Evolutionary conservation across 2,888 invertebrate genomes (phyloP), one percentile per base, ranked within the genome.

Genomic region (Drosophila colorata): DNA sequence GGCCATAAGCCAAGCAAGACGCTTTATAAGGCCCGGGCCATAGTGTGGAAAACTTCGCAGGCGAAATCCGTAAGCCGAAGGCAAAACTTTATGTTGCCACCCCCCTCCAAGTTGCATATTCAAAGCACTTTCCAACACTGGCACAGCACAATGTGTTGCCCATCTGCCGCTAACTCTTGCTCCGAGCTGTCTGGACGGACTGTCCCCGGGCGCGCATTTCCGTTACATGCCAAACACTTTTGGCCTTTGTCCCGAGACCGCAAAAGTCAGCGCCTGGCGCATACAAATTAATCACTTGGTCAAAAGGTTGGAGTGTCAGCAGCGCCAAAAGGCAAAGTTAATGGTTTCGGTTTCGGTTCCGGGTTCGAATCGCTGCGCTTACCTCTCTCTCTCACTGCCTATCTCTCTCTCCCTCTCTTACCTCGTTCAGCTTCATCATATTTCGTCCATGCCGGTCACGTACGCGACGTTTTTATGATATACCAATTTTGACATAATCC

Each of bases 401-500:
- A 18, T 3, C 23, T 11, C 31, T 20, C 33, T 1, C 38, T n/a
- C 7, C 7, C 20, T 25, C 33, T 35, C 33, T 25, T 13, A 18
- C 37, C 23, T 28, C 14, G 9, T 31, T 9, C 33, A 31, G 56
- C 44, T 55, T 61, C 51, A 46, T 53, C 73, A 60, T 51, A 47
- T 56, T 61, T 82, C 73, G 55, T 48, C 23, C 31, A 79, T 80
- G 60, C 79, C 13, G 35, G 78, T 85, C 90, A 90, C 90, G 90
- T 90, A 89, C 84, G 72, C 85, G 80, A 88, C 90, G 89, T 90
- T 88, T 90, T 88, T 90, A 89, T 90, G 90, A 90, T 90, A 90
- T 90, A 90, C 90, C 90, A 88, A 90, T 90, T 90, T 86, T 88
- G 87, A 87, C 88, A 89, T 90, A 90, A 90, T 90, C 90, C 90